These are phyloP conservation scores for Anguilla anguilla DNA, from an alignment of 2,797 vertebrate genomes.

Conservation along the genomic window DNA sequence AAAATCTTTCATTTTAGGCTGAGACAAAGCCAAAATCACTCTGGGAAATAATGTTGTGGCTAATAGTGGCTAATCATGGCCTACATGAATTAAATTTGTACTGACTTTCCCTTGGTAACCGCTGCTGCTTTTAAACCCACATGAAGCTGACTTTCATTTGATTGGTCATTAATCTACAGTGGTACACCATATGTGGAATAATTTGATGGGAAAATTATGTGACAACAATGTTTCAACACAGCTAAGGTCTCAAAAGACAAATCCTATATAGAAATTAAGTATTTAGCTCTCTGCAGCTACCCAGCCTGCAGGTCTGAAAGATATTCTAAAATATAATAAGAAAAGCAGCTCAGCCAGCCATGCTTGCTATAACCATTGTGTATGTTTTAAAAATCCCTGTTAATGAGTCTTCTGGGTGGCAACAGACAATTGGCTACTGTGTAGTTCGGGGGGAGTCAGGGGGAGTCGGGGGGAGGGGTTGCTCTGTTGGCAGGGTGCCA, in stretches of 20 bases:
- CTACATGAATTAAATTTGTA: conserved; percentile 42
- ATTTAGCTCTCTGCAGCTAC: background rate
- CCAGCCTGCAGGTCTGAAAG: background rate
- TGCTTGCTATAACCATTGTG: background rate
- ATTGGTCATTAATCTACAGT: conserved; percentile 24
- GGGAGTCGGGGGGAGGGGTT: too few species aligned
- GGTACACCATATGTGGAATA: conserved; percentile 23
- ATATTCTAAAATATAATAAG: background rate
- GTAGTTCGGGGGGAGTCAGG: too few species aligned
- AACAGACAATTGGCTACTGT: background rate
- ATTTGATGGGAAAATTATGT: conserved; percentile 7
- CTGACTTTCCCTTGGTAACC: conserved; percentile 49
- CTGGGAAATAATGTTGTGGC: conserved; percentile 39
- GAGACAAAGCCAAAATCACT: conserved; percentile 28
- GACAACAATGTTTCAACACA: background rate
- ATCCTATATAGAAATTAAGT: background rate
- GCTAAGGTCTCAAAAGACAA: background rate
- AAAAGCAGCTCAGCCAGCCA: background rate
- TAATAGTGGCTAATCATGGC: conserved; percentile 34
- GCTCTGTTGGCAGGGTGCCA: too few species aligned
- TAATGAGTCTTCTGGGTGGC: background rate
- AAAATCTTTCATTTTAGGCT: conserved; percentile 40
- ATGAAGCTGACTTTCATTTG: conserved; percentile 23
- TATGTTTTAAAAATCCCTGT: background rate
- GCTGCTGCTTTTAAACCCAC: conserved; percentile 12